phyloP scores from a whole-genome alignment of 2,888 invertebrate species.

The Dione juno region DNA sequence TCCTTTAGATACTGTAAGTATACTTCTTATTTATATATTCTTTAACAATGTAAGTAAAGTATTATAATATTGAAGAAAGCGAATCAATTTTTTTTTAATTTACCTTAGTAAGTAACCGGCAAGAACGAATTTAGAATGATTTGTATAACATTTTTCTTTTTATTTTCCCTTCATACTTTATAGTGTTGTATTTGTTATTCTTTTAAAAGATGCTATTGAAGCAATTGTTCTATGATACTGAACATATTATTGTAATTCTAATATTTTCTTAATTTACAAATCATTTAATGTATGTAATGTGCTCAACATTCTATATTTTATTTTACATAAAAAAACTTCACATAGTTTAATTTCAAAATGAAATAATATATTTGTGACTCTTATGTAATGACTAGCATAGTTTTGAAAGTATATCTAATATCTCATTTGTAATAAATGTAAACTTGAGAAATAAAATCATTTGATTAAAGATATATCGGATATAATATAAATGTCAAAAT shows the following conservation, averaged over 20 bases:
- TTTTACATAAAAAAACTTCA: too few species aligned
- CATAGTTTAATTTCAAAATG: too few species aligned
- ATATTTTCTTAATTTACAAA: too few species aligned
- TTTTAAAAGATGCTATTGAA: neutral
- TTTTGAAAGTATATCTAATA: neutral
- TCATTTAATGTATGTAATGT: too few species aligned
- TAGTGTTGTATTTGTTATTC: neutral
- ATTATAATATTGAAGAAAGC: neutral
- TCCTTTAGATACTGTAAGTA: conserved; percentile 64
- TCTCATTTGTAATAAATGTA: neutral
- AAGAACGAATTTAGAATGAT: neutral
- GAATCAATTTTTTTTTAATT: neutral
- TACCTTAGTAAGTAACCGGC: neutral
- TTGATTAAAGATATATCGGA: too few species aligned
- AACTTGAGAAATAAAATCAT: neutral
- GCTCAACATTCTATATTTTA: too few species aligned
- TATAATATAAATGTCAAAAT: too few species aligned
- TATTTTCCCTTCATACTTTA: too few species aligned
- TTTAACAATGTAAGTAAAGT: neutral
- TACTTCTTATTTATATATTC: conserved; percentile 49
- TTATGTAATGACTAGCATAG: conserved; percentile 1
- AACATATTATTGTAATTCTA: neutral
- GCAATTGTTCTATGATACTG: neutral
- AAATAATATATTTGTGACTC: neutral
- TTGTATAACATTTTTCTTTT: neutral